These are phyloP conservation scores for Drosophila busckii DNA, from an alignment of 1,140 invertebrate genomes.

Conservation along the genomic window DNA sequence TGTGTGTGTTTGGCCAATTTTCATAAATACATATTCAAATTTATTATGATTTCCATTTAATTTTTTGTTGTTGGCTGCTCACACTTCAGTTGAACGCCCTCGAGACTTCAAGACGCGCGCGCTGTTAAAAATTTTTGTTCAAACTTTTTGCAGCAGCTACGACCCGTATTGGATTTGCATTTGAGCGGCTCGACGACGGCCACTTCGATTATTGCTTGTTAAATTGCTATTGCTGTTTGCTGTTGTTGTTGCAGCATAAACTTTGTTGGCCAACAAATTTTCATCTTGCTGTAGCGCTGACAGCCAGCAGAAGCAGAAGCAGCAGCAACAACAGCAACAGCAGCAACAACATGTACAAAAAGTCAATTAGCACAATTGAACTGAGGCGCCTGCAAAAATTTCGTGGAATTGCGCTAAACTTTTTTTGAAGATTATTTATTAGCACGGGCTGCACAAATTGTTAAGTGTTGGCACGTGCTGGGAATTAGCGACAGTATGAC, in stretches of 20 bases:
- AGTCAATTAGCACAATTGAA: slow-evolving; percentile 73
- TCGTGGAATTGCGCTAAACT: slow-evolving; percentile 57
- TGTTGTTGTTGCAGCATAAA: slow-evolving; percentile 8
- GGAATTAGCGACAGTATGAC: slow-evolving; percentile 43
- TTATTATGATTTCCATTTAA: slow-evolving; percentile 73
- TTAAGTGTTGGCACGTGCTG: slow-evolving; percentile 52
- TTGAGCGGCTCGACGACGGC: no score
- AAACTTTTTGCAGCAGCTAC: slow-evolving; percentile 28
- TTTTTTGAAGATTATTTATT: slow-evolving; percentile 45
- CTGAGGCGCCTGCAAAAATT: slow-evolving; percentile 41
- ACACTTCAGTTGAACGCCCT: slow-evolving; percentile 9
- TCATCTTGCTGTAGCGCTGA: slow-evolving; percentile 1
- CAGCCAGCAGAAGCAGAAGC: no score
- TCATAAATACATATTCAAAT: slow-evolving; percentile 68
- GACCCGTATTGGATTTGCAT: slow-evolving; percentile 40
- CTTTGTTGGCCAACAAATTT: slow-evolving; percentile 34
- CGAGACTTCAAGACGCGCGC: slow-evolving; percentile 16
- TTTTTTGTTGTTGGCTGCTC: slow-evolving; percentile 49
- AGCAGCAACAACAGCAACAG: slow-evolving; percentile 1
- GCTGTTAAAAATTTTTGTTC: slow-evolving; percentile 43
- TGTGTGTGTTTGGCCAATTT: slow-evolving; percentile 48
- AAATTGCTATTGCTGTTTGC: slow-evolving; percentile 34
- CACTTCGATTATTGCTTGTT: slow-evolving; percentile 67
- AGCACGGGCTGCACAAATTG: slow-evolving; percentile 7
- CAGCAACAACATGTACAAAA: slow-evolving; percentile 24